Evolutionary conservation across 2,113 vertebrate species (phyloP).

Genomic region (Riparia riparia): DNA sequence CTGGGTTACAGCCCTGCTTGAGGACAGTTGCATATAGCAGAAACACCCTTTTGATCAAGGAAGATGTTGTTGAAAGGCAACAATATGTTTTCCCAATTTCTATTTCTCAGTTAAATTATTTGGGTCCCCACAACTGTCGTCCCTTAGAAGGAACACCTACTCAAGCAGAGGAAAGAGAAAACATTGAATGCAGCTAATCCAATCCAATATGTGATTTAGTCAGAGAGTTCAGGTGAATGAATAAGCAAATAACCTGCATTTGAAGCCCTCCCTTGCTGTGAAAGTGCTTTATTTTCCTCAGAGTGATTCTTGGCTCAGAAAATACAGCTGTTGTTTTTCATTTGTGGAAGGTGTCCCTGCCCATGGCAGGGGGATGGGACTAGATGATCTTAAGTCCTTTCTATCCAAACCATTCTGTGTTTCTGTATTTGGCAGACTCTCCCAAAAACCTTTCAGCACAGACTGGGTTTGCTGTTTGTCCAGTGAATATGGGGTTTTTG

Average conservation of each 20-base stretch:
- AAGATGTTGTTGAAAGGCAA: not conserved
- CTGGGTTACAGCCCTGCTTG: not conserved
- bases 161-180: not conserved
- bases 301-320: not conserved
- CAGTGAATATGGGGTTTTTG: not conserved
- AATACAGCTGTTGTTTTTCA: not conserved
- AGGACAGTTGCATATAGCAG: not conserved
- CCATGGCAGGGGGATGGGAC: not conserved
- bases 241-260: not conserved
- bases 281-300: not conserved
- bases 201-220: not conserved
- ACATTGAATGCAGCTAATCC: not conserved
- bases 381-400: not conserved
- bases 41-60: not conserved
- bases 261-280: not conserved
- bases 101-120: not conserved
- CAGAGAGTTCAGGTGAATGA: not conserved
- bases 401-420: not conserved
- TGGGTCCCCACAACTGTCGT: not conserved
- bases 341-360: not conserved
- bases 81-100: not conserved
- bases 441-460: not conserved
- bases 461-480: not conserved
- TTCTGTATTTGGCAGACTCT: not conserved
- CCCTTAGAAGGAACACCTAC: not conserved